phyloP scores from a whole-genome alignment of 2,888 invertebrate species.

The Epsilonema sp. region DNA sequence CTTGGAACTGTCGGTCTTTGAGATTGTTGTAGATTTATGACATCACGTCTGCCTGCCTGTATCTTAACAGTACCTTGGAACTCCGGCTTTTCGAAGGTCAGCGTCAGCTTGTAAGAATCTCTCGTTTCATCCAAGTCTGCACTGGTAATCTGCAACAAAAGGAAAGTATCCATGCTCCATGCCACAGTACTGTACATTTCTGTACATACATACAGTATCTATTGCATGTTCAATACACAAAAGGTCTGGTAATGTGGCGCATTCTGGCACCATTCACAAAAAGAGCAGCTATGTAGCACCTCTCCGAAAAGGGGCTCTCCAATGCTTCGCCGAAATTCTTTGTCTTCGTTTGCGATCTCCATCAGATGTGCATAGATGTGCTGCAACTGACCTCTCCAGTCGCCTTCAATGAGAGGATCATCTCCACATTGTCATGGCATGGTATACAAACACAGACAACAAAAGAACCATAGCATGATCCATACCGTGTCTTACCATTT shows the following conservation, averaged over 20 bases:
- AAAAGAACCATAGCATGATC: background rate
- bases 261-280: too few species aligned
- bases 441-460: background rate
- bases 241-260: too few species aligned
- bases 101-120: constrained; percentile 26
- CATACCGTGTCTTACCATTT: too few species aligned
- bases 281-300: too few species aligned
- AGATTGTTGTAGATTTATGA: too few species aligned
- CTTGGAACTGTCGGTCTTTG: too few species aligned
- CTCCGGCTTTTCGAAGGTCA: too few species aligned
- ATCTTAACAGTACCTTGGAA: too few species aligned
- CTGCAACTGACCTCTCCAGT: constrained; percentile 29
- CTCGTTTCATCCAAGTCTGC: constrained; percentile 30
- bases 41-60: too few species aligned
- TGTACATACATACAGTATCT: too few species aligned
- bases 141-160: constrained; percentile 20
- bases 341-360: constrained; percentile 23
- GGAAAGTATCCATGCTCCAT: background rate
- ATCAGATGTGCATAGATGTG: constrained; percentile 31
- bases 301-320: constrained; percentile 27
- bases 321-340: constrained; percentile 22
- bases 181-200: too few species aligned
- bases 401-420: constrained; percentile 17
- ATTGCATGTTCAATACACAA: background rate
- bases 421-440: background rate